phyloP scores from a whole-genome alignment of 2,113 vertebrate species.

The Aramus guarauna region DNA sequence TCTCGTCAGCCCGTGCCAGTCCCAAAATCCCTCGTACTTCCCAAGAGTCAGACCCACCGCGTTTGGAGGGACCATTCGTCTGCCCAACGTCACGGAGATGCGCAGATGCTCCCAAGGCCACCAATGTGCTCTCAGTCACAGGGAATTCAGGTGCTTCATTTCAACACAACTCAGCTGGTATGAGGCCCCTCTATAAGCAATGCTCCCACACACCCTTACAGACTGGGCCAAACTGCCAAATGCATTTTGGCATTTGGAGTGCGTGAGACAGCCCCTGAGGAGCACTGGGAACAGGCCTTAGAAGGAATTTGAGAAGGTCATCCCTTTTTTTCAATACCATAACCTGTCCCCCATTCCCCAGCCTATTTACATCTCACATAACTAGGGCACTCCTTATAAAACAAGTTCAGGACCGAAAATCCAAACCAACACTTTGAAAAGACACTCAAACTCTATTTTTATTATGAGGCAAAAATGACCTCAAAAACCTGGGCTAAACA shows the following conservation, averaged over 20 bases:
- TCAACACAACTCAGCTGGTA: not conserved
- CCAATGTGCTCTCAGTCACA: not conserved
- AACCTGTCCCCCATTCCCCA: not conserved
- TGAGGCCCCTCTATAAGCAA: accelerated
- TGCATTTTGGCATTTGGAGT: not conserved
- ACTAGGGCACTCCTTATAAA: not conserved
- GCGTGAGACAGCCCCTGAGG: not conserved
- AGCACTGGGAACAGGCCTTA: not conserved
- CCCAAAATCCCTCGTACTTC: not conserved
- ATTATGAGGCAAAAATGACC: not conserved
- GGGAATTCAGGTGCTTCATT: not conserved
- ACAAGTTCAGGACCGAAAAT: not conserved
- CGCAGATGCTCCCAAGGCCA: not conserved
- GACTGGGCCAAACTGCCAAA: not conserved
- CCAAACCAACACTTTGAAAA: not conserved
- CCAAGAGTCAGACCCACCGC: accelerated
- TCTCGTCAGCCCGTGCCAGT: not conserved
- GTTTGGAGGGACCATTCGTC: not conserved
- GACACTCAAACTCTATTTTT: not conserved
- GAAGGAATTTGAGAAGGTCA: not conserved
- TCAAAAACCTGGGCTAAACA: constrained; percentile 21
- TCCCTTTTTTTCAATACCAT: not conserved
- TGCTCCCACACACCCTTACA: not conserved
- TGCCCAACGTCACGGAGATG: not conserved
- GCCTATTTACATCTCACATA: not conserved